phyloP scores from a whole-genome alignment of 2,797 vertebrate genomes.

The Tamandua tetradactyla region DNA sequence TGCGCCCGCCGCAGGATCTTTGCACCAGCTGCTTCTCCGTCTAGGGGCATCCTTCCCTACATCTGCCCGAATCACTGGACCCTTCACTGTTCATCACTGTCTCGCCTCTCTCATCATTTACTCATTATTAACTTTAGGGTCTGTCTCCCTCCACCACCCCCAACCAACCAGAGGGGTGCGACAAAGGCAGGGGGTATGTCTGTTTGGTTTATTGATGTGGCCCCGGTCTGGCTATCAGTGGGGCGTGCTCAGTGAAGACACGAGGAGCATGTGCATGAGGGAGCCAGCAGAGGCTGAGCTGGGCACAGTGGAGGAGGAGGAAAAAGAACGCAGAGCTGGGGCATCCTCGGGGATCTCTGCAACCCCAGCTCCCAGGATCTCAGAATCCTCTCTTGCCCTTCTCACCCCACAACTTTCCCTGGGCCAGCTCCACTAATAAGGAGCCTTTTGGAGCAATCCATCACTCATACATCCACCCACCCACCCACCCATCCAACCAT shows the following conservation, averaged over 20 bases:
- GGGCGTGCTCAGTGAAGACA: fast-evolving
- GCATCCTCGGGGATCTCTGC: not conserved
- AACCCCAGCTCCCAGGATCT: not conserved
- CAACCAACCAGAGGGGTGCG: fast-evolving
- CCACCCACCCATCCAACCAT: no score
- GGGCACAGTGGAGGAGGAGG: not conserved
- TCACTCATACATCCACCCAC: no score
- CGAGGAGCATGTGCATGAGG: fast-evolving
- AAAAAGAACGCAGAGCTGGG: fast-evolving
- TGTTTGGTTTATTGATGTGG: not conserved
- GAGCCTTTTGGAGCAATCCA: not conserved
- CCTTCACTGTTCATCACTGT: fast-evolving
- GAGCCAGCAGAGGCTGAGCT: not conserved
- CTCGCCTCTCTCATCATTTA: fast-evolving
- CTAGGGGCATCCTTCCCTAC: no score
- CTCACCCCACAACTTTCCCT: not conserved
- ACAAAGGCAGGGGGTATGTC: fast-evolving
- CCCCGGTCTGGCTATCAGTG: not conserved
- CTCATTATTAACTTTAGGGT: no score
- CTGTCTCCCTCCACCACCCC: not conserved
- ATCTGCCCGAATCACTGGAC: fast-evolving
- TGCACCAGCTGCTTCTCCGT: fast-evolving
- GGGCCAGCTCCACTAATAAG: not conserved
- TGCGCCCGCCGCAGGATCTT: not conserved
- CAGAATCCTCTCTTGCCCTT: no score